Conservation (phyloP, 1,140 invertebrate species). For the Bradysia coprophila region DNA sequence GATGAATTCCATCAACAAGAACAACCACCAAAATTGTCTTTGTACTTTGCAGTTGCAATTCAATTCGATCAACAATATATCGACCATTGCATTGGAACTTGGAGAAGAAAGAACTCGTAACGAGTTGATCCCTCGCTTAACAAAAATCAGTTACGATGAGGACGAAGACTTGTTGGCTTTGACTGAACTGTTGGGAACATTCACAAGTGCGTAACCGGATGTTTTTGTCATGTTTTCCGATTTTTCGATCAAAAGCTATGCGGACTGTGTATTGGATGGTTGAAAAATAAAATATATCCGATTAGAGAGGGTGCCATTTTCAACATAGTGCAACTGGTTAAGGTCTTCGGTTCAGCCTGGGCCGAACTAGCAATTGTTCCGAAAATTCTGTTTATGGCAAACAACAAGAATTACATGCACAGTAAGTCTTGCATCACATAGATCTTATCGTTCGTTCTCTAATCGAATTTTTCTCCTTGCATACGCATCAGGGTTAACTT, state of each 20-base stretch:
- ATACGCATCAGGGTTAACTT: slow-evolving; percentile 75
- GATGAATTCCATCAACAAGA: no score
- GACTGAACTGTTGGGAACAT: slow-evolving; percentile 94
- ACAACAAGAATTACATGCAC: slow-evolving; percentile 93
- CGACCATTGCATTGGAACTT: slow-evolving; percentile 93
- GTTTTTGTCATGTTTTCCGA: no score
- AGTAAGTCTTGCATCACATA: slow-evolving; percentile 27
- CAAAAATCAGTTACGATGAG: slow-evolving; percentile 99
- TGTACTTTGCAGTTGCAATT: slow-evolving; percentile 75
- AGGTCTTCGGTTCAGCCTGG: slow-evolving; percentile 97
- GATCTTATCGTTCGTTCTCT: background rate
- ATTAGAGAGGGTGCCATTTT: slow-evolving; percentile 96
- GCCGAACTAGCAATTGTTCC: slow-evolving; percentile 93
- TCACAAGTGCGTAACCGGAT: slow-evolving; percentile 38
- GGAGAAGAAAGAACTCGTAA: slow-evolving; percentile 92
- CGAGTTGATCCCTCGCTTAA: slow-evolving; percentile 95
- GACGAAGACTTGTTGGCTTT: slow-evolving; percentile 95
- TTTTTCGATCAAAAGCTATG: slow-evolving; percentile 99
- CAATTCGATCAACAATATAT: slow-evolving; percentile 98
- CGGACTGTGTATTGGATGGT: slow-evolving; percentile 95
- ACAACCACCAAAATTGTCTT: no score
- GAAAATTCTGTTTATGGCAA: slow-evolving; percentile 85
- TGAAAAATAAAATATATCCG: slow-evolving; percentile 97
- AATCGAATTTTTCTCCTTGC: slow-evolving; percentile 2
- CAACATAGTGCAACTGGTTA: slow-evolving; percentile 92